Percentiles rank a stretch among this genome's conserved stretches.
phyloP scores from a whole-genome alignment of 2,888 invertebrate genomes.

The Thalpophila matura region DNA sequence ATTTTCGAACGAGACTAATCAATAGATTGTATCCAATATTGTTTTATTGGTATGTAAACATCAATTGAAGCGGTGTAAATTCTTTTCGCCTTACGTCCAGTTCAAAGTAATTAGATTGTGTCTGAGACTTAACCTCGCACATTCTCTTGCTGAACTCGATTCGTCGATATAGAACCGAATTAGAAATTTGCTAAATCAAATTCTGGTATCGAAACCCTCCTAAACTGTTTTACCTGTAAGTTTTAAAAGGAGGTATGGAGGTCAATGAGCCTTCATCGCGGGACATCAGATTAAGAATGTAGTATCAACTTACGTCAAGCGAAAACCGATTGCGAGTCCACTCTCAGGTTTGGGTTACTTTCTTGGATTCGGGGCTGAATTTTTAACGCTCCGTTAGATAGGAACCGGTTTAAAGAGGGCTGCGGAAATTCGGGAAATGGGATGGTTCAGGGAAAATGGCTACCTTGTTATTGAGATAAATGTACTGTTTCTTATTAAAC shows the following conservation, averaged over 20 bases:
- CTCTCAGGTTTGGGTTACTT: conserved; percentile 24
- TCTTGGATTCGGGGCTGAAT: conserved; percentile 48
- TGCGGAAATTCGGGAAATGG: conserved; percentile 29
- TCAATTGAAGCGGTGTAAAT: conserved; percentile 19
- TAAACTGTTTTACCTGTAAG: conserved; percentile 17
- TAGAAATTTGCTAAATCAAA: conserved; percentile 5
- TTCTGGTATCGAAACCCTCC: not conserved
- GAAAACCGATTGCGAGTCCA: conserved; percentile 36
- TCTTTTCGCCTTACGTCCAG: conserved; percentile 24
- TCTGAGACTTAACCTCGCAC: conserved; percentile 9
- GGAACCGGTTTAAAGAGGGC: conserved; percentile 12
- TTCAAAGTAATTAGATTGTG: conserved; percentile 25
- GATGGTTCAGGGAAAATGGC: conserved; percentile 1
- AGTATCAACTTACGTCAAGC: conserved; percentile 30
- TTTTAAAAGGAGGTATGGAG: conserved; percentile 7
- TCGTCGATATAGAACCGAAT: conserved; percentile 15
- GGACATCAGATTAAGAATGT: conserved; percentile 21
- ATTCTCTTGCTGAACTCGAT: conserved; percentile 6
- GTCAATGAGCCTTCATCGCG: conserved; percentile 4
- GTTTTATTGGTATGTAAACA: conserved; percentile 9
- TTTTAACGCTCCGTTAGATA: conserved; percentile 55
- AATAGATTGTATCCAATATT: conserved; percentile 15
- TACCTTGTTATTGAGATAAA: conserved; percentile 18
- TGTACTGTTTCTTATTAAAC: conserved; percentile 13
- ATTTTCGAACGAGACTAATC: conserved; percentile 18